Percentiles rank a stretch among this genome's conserved stretches.
phyloP scores from a whole-genome alignment of 2,797 vertebrate genomes.

The Centroberyx gerrardi region DNA sequence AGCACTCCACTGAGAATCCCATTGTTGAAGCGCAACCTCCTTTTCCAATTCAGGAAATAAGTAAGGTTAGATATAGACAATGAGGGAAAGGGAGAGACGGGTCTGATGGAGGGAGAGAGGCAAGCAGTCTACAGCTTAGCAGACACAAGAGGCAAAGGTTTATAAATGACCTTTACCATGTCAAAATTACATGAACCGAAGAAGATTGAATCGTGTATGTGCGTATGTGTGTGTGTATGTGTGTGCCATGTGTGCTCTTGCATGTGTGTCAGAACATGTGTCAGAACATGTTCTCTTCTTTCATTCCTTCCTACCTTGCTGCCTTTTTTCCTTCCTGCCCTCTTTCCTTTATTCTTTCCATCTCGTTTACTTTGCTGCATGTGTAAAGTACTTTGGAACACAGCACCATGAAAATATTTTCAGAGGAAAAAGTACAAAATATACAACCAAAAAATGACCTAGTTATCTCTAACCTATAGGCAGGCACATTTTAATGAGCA shows the following conservation, averaged over 20 bases:
- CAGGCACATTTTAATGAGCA: conserved; percentile 37
- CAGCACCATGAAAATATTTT: neutral
- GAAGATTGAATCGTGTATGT: conserved; percentile 2
- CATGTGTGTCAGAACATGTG: conserved; percentile 1
- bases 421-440: neutral
- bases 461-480: conserved; percentile 35
- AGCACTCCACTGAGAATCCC: too few species aligned
- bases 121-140: conserved; percentile 39
- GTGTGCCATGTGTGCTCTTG: neutral
- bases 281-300: neutral
- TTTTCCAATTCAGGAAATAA: too few species aligned
- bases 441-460: neutral
- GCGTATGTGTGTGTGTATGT: conserved; percentile 16
- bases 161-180: conserved; percentile 59
- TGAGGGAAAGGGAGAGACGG: conserved; percentile 12
- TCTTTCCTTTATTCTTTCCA: neutral
- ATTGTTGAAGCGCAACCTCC: too few species aligned
- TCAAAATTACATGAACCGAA: conserved; percentile 38
- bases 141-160: conserved; percentile 60
- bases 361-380: neutral
- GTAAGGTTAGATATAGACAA: neutral
- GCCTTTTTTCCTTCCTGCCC: neutral
- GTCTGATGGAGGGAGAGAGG: conserved; percentile 11
- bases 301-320: neutral
- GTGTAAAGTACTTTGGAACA: too few species aligned